These are phyloP conservation scores for Zoroaster sp. DNA, from an alignment of 53 echinoderm and acorn worm genomes.

Conservation along the genomic window DNA sequence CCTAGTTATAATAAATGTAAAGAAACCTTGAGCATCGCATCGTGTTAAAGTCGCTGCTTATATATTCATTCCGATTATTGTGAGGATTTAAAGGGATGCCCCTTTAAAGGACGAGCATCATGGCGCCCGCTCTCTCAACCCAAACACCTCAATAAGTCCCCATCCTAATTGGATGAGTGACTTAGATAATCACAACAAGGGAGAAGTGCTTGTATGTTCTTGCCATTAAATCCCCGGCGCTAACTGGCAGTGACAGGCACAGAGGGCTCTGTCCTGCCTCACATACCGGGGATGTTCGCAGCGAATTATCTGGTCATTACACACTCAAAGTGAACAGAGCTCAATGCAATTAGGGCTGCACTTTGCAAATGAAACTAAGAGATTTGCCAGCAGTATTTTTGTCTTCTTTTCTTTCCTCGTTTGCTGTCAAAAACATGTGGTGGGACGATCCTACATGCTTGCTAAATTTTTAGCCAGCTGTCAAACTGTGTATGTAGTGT, in stretches of 20 bases:
- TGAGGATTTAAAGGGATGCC: neutral
- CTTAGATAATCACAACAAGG: conserved; percentile 56
- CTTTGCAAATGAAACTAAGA: conserved; percentile 11
- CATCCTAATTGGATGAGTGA: conserved; percentile 57
- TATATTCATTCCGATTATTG: neutral
- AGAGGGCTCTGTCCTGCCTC: conserved; percentile 44
- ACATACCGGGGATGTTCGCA: neutral
- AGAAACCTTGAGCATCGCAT: neutral
- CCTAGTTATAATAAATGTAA: neutral
- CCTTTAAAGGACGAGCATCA: conserved; percentile 41
- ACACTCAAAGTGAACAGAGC: neutral
- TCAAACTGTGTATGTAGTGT: too few species aligned
- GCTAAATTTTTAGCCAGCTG: neutral
- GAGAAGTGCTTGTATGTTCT: conserved; percentile 54
- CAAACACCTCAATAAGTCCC: conserved; percentile 53
- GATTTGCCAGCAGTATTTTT: conserved; percentile 9
- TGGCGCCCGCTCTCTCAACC: conserved; percentile 56
- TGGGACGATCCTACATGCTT: neutral
- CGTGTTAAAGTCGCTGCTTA: neutral
- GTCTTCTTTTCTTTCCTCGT: neutral
- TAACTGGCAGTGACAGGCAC: conserved; percentile 52
- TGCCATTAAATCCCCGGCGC: conserved; percentile 53
- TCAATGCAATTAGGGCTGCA: conserved; percentile 15
- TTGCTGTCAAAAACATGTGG: neutral
- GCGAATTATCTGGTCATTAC: conserved; percentile 33